These are phyloP conservation scores for Drosophila pegasa DNA, from an alignment of 2,888 invertebrate genomes.

Conservation along the genomic window DNA sequence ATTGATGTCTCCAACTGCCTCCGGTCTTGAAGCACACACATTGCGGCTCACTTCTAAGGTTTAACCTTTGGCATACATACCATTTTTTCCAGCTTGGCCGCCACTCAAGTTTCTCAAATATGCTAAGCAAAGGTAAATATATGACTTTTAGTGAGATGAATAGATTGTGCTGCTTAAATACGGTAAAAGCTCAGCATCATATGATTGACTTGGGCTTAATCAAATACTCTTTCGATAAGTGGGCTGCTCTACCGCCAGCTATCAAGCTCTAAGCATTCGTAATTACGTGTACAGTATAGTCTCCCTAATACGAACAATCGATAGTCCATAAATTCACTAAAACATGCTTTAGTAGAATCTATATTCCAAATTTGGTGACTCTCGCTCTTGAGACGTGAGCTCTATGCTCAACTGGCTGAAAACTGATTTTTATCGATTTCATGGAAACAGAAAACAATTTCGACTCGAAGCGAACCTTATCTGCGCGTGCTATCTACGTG, in stretches of 20 bases:
- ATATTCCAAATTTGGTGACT: background rate
- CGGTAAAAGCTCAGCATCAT: background rate
- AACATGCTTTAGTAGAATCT: background rate
- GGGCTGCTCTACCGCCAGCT: background rate
- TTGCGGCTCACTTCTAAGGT: constrained; percentile 1
- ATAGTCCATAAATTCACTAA: too few relatives aligned
- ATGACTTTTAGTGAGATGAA: background rate
- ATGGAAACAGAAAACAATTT: background rate
- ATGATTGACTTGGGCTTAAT: background rate
- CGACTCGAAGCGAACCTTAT: background rate
- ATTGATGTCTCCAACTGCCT: constrained; percentile 25
- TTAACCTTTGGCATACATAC: constrained; percentile 33
- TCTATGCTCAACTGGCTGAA: background rate
- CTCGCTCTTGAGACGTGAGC: background rate
- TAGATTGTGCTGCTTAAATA: background rate
- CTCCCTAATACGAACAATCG: background rate
- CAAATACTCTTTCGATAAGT: background rate
- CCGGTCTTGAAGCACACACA: constrained; percentile 8
- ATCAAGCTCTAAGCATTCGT: background rate
- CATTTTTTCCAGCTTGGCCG: constrained; percentile 15
- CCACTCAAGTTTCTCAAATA: constrained; percentile 14
- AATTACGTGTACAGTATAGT: background rate
- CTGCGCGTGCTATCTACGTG: background rate
- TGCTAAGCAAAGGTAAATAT: constrained; percentile 9
- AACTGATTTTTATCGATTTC: background rate